These are phyloP conservation scores for Melanotaenia duboulayi DNA, from an alignment of 2,113 vertebrate species.

Conservation along the genomic window DNA sequence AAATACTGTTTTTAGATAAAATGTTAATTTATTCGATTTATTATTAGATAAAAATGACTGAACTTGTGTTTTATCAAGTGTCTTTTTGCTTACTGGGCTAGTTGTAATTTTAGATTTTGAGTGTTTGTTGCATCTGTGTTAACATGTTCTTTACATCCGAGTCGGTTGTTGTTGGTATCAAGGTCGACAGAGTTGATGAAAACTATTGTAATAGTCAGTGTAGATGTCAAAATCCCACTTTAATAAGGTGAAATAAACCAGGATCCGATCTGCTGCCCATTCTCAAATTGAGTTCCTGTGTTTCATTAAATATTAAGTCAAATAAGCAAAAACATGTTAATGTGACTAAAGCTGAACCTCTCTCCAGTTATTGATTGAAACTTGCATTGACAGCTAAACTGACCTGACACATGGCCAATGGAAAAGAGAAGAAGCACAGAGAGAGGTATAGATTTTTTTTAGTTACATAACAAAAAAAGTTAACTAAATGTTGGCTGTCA, in stretches of 20 bases:
- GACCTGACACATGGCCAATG: slow-evolving; percentile 28
- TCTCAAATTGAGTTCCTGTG: slow-evolving; percentile 11
- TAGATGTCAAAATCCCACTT: background rate
- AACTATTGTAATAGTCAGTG: slow-evolving; percentile 24
- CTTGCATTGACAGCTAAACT: slow-evolving; percentile 38
- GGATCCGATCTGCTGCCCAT: background rate
- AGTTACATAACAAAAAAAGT: slow-evolving; percentile 50
- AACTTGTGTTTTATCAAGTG: background rate
- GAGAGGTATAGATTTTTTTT: slow-evolving; percentile 38
- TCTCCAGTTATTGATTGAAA: slow-evolving; percentile 25
- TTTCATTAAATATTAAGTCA: background rate
- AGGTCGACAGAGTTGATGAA: slow-evolving; percentile 1
- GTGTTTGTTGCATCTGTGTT: background rate
- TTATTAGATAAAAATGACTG: slow-evolving; percentile 7
- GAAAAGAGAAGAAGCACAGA: slow-evolving; percentile 2
- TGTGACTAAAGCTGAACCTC: background rate
- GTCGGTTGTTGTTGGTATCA: background rate
- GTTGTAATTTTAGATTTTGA: slow-evolving; percentile 3
- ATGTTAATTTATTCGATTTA: background rate
- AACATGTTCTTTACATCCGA: background rate
- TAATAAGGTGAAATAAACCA: background rate
- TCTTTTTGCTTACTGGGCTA: slow-evolving; percentile 7
- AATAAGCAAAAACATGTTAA: background rate
- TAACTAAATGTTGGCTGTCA: slow-evolving; percentile 41
- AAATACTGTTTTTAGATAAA: background rate